phyloP scores from a whole-genome alignment of 2,113 vertebrate species.

The Electrona antarctica region DNA sequence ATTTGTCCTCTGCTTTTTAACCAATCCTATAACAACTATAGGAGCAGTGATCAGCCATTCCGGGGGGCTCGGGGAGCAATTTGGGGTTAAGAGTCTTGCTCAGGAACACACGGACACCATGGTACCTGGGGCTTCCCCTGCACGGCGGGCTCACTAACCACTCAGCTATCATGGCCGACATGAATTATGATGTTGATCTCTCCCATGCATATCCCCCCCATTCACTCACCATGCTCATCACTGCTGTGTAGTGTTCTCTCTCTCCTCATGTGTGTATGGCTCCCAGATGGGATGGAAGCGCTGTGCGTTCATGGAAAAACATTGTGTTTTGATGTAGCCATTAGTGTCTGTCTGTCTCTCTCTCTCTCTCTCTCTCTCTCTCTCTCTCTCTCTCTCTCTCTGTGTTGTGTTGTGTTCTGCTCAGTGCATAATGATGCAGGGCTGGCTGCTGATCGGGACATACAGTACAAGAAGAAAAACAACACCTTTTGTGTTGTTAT shows the following conservation, averaged over 20 bases:
- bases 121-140: no score
- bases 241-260: neutral
- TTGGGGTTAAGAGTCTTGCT: no score
- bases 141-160: no score
- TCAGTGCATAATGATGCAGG: neutral
- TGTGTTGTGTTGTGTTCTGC: slow-evolving; percentile 12
- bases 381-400: neutral
- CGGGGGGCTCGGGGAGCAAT: no score
- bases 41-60: no score
- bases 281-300: slow-evolving; percentile 10
- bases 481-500: neutral
- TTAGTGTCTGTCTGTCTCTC: neutral
- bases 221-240: neutral
- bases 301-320: neutral
- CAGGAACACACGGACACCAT: no score
- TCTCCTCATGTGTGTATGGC: neutral
- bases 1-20: no score
- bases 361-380: neutral
- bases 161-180: no score
- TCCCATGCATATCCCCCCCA: slow-evolving; percentile 7
- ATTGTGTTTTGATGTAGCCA: neutral
- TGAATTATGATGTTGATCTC: no score
- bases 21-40: no score
- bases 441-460: neutral
- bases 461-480: neutral